Percentiles rank a stretch among this genome's conserved stretches.
Evolutionary conservation across 2,797 vertebrate species (phyloP).

Genomic region (Falco naumanni): DNA sequence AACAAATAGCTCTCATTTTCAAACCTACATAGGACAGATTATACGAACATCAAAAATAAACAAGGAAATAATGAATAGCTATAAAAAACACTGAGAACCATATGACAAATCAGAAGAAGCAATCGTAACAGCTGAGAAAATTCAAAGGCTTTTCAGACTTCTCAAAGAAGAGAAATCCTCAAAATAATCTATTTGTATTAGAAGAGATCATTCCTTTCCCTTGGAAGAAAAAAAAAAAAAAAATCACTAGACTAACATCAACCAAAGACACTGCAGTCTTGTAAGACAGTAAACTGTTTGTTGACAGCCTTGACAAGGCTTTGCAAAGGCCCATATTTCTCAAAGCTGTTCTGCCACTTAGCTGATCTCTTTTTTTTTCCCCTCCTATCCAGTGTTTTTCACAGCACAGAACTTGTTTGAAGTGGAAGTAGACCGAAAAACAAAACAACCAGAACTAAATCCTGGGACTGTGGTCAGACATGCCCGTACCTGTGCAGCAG

Average conservation of each 20-base stretch:
- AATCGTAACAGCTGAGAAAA: background rate
- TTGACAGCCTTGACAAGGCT: constrained; percentile 73
- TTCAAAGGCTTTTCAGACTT: constrained; percentile 51
- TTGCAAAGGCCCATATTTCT: constrained; percentile 74
- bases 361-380: constrained; percentile 57
- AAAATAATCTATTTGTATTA: constrained; percentile 48
- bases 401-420: constrained; percentile 75
- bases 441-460: constrained; percentile 36
- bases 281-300: constrained; percentile 43
- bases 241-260: background rate
- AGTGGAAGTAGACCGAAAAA: constrained; percentile 50
- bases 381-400: constrained; percentile 71
- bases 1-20: constrained; percentile 77
- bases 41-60: constrained; percentile 62
- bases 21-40: constrained; percentile 63
- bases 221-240: background rate
- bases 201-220: constrained; percentile 5
- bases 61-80: constrained; percentile 62
- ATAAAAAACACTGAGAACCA: constrained; percentile 24
- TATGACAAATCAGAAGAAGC: constrained; percentile 11
- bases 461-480: constrained; percentile 35
- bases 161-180: background rate
- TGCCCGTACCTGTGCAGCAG: constrained; percentile 71
- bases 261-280: constrained; percentile 17
- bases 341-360: constrained; percentile 74